Evolutionary conservation across 1,140 invertebrate species (phyloP).

Genomic region (Physella acuta): DNA sequence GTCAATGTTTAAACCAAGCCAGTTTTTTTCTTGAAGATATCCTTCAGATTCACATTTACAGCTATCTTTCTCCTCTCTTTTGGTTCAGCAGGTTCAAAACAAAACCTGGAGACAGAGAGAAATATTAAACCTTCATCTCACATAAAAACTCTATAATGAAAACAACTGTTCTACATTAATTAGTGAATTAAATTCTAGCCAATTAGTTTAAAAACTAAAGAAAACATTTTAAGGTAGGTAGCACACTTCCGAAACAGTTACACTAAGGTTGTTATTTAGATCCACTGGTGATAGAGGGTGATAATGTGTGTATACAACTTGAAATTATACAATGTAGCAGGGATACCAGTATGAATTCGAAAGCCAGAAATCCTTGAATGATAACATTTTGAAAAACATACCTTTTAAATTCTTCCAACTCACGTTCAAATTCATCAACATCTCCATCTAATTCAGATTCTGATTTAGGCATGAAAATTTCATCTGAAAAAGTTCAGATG

Average conservation of each 20-base stretch:
- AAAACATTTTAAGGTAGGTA: no score
- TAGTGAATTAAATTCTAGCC: not conserved
- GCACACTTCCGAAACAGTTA: no score
- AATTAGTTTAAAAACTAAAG: not conserved
- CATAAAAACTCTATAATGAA: conserved; percentile 1
- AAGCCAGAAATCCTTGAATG: no score
- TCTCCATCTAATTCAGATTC: conserved; percentile 70
- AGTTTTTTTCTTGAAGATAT: conserved; percentile 68
- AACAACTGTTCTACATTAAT: not conserved
- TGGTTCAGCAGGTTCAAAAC: conserved; percentile 71
- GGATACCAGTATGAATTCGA: no score
- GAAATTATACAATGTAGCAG: no score
- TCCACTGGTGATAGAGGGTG: no score
- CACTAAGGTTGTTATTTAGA: no score
- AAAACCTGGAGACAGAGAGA: conserved; percentile 63
- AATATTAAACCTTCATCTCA: not conserved
- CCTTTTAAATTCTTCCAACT: conserved; percentile 78
- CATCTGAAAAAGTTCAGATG: conserved; percentile 65
- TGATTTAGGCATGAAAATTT: conserved; percentile 76
- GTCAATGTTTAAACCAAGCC: conserved; percentile 27
- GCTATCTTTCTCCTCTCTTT: conserved; percentile 68
- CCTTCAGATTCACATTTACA: conserved; percentile 74
- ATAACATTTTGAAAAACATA: no score
- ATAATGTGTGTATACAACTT: no score
- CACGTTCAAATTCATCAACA: conserved; percentile 74